A percentile compares a stretch with the other conserved stretches of the same genome.
phyloP scores from a whole-genome alignment of 2,797 vertebrate species.

The Lagodon rhomboides region DNA sequence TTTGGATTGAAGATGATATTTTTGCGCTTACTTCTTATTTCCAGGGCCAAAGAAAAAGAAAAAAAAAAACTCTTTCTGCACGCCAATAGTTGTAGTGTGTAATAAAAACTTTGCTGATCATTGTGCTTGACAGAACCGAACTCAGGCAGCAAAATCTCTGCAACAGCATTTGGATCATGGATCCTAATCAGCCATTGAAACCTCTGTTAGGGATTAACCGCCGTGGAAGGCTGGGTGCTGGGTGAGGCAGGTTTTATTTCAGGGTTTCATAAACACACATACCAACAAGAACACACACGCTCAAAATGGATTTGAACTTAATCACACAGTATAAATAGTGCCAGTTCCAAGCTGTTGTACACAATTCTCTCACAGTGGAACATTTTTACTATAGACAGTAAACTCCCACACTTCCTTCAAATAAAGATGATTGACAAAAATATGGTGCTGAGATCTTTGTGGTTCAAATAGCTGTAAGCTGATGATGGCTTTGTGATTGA shows the following conservation, averaged over 20 bases:
- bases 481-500: not conserved
- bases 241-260: slow-evolving; percentile 12
- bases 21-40: slow-evolving; percentile 16
- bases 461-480: not conserved
- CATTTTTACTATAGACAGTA: not conserved
- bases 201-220: slow-evolving; percentile 13
- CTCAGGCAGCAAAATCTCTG: not conserved
- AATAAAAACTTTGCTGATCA: slow-evolving; percentile 13
- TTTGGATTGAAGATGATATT: slow-evolving; percentile 7
- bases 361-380: not conserved
- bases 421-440: not conserved
- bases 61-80: not conserved
- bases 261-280: slow-evolving; percentile 28
- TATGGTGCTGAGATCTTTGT: not conserved
- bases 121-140: not conserved
- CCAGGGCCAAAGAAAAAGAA: slow-evolving; percentile 36
- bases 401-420: not conserved
- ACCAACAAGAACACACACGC: slow-evolving; percentile 1
- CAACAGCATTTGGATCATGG: not conserved
- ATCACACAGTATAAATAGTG: not conserved
- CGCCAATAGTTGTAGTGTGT: not conserved
- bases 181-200: slow-evolving; percentile 10
- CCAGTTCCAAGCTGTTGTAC: not conserved
- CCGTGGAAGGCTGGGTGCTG: not conserved
- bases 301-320: not conserved